Base-by-base conservation (phyloP, 2,888 invertebrate genomes). In the Rotaria sp. region DNA sequence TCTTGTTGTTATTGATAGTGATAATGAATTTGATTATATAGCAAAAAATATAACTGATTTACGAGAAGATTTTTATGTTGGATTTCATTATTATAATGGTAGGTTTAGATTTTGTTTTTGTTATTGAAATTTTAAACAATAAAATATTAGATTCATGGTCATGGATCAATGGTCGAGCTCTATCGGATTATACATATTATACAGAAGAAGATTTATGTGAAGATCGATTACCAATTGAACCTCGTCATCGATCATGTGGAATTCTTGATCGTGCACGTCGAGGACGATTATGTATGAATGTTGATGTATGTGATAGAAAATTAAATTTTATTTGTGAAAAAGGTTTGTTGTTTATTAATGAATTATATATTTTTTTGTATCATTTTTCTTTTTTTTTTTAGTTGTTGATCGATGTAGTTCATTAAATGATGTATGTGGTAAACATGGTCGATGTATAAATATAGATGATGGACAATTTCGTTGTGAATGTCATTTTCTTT, bases 11-110 rank as follows among this genome's bases (percentile, higher is more conserved):
- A 84, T 84, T 24, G 84, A 84, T 52, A 55, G 26, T 52, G 84
- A 84, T 52, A 45, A 52, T 84, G 84, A 84, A 84, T 84, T 84
- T 52, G 84, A 84, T 52, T 84, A 52, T 84, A 84, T 84, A 7
- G 84, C 84, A 24, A 50, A 30, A 24, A 84, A 84, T 52, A 8
- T 84, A 35, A 45, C 84, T 26, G 84, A 84, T 55, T 3, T 52
- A 50, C 1, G 52, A 52, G 55, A 52, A 55, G 50, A 50, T 52
- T 84, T 55, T 11, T 84, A 38, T 35, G 84, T 84, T 21, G 50
- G 52, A 24, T 84, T 84, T 84, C 52, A 55, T 84, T 84, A 84
- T 52, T 48, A 18, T 30, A 84, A 84, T 35, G 55, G 84, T 84
- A 84, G 15, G n/a, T 21, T 50, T 41, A 21, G 35, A 41, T 15